Evolutionary conservation across 2,113 vertebrate genomes (phyloP).

Genomic region (zebrafish (Danio rerio)): DNA sequence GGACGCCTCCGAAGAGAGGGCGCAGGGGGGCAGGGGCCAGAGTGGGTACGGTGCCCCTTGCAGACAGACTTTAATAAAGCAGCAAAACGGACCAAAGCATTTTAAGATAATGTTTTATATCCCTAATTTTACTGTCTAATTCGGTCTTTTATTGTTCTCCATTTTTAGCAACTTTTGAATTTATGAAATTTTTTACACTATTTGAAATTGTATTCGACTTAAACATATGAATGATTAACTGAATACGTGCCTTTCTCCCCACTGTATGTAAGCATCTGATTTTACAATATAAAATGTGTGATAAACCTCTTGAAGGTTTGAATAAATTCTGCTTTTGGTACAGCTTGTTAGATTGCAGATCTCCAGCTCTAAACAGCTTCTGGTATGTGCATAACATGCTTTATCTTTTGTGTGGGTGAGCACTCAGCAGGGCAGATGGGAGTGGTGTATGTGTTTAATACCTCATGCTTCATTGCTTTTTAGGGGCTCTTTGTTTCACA

Average conservation of each 20-base stretch:
- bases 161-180: not conserved
- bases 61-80: constrained; percentile 29
- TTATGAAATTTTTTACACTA: constrained; percentile 15
- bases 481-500: not conserved
- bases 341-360: constrained; percentile 35
- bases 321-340: constrained; percentile 39
- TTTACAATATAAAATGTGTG: constrained; percentile 7
- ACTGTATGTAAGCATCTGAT: not conserved
- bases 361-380: constrained; percentile 21
- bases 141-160: not conserved
- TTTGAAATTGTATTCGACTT: constrained; percentile 1
- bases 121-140: constrained; percentile 1
- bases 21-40: constrained; percentile 80
- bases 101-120: constrained; percentile 12
- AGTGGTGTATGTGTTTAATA: constrained; percentile 17
- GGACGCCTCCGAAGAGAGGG: constrained; percentile 87
- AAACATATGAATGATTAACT: not conserved
- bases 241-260: too few relatives aligned
- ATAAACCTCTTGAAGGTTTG: constrained; percentile 5
- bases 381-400: constrained; percentile 47
- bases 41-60: constrained; percentile 75
- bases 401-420: constrained; percentile 29
- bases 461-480: constrained; percentile 15
- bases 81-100: not conserved
- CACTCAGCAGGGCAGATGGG: constrained; percentile 35